Conservation (phyloP, 2,797 vertebrate species). For the Simalia tracyae region DNA sequence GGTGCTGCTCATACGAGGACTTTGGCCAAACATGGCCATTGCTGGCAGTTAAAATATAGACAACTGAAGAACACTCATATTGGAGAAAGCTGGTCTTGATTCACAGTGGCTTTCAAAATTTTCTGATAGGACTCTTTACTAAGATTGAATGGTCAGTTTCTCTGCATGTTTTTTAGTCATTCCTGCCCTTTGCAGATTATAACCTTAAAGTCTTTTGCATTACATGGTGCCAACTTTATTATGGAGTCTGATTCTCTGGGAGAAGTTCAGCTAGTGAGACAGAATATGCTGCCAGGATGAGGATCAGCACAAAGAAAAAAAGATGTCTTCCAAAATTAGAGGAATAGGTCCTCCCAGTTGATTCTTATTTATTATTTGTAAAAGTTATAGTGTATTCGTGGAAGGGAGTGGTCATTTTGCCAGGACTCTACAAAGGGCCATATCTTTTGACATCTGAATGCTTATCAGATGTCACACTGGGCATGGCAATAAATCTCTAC, state of each 20-base stretch:
- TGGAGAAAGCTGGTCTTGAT: neutral
- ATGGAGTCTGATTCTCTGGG: neutral
- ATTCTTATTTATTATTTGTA: constrained; percentile 1
- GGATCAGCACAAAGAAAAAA: too few species aligned
- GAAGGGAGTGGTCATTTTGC: neutral
- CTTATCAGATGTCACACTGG: too few species aligned
- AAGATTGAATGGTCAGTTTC: neutral
- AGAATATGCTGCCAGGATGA: too few species aligned
- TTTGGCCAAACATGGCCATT: neutral
- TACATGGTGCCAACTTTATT: neutral
- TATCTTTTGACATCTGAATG: neutral
- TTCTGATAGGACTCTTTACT: neutral
- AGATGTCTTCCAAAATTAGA: too few species aligned
- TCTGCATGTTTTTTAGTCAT: neutral
- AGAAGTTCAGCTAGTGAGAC: neutral
- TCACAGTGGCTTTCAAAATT: neutral
- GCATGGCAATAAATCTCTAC: too few species aligned
- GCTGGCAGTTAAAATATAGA: neutral
- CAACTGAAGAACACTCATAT: neutral
- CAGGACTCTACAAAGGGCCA: neutral
- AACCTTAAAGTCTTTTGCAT: neutral
- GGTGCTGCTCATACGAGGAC: neutral
- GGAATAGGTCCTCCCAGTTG: neutral
- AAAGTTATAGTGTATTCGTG: neutral
- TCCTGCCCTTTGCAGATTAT: neutral